Conservation (phyloP, 30 jellyfish, hydroid and myxozoan genomes). For the Sanderia malayensis region DNA sequence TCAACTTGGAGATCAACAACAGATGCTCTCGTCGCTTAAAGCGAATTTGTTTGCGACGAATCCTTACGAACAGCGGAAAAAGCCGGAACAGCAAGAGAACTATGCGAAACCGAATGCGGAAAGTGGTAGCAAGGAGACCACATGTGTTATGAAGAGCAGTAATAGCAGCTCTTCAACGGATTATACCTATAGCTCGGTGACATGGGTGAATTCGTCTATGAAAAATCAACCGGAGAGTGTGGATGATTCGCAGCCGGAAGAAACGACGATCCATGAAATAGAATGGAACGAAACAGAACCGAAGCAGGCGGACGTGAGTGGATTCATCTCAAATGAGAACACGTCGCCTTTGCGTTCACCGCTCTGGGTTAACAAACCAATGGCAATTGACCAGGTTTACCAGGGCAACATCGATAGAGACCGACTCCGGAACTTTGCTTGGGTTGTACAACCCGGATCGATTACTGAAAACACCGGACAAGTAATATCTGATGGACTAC, state of each 20-base stretch:
- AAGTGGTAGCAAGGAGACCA: not conserved
- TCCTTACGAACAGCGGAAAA: not conserved
- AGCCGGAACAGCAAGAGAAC: not conserved
- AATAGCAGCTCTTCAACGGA: too few relatives aligned
- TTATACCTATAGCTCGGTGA: not conserved
- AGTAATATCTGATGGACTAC: not conserved
- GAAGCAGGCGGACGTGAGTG: not conserved
- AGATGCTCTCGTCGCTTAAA: not conserved
- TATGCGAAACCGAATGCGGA: not conserved
- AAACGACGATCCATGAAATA: not conserved
- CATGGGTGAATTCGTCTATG: constrained; percentile 39
- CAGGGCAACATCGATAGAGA: constrained; percentile 18
- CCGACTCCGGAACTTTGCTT: constrained; percentile 18
- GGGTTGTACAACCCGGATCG: constrained; percentile 54
- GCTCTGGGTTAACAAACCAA: constrained; percentile 35
- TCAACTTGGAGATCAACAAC: not conserved
- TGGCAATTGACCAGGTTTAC: constrained; percentile 5
- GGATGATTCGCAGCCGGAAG: not conserved
- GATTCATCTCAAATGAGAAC: not conserved
- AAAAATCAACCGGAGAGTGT: not conserved
- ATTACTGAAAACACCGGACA: constrained; percentile 19
- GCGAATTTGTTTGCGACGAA: not conserved
- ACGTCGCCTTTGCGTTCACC: constrained; percentile 37
- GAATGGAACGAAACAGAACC: not conserved
- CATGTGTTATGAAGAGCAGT: not conserved